These are phyloP conservation scores for Sinohyriopsis cumingii DNA, from an alignment of 2,888 invertebrate species.

Conservation along the genomic window DNA sequence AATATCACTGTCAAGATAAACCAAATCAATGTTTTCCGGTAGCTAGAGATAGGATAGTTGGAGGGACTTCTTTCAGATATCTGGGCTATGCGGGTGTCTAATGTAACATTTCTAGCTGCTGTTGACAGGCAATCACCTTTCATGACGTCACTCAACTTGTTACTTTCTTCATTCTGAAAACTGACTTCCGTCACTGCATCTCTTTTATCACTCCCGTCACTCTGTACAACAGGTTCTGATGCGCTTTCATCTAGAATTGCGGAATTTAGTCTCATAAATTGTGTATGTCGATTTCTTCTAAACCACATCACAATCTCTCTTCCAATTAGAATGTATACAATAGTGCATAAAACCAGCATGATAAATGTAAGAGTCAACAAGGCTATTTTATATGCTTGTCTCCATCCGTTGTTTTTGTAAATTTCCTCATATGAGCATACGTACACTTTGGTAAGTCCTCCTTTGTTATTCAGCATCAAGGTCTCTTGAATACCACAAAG, in stretches of 20 bases:
- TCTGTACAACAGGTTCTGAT: no score
- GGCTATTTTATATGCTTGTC: conserved; percentile 23
- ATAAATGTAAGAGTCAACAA: conserved; percentile 12
- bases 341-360: conserved; percentile 14
- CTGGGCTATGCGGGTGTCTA: no score
- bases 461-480: conserved; percentile 12
- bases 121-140: no score
- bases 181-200: no score
- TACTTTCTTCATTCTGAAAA: no score
- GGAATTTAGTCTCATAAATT: no score
- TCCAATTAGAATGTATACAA: conserved; percentile 27
- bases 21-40: conserved; percentile 26
- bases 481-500: conserved; percentile 17
- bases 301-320: conserved; percentile 10
- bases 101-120: no score
- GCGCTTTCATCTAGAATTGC: no score
- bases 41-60: no score
- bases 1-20: conserved; percentile 30
- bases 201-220: conserved; percentile 12
- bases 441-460: conserved; percentile 16
- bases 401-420: conserved; percentile 11
- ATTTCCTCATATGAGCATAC: conserved; percentile 21
- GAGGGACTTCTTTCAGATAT: no score
- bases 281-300: no score
- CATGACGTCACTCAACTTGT: no score